A percentile compares a stretch with the other conserved stretches of the same genome.
Conservation (phyloP, 2,113 vertebrate species). For the Dendrocopos noguchii region DNA sequence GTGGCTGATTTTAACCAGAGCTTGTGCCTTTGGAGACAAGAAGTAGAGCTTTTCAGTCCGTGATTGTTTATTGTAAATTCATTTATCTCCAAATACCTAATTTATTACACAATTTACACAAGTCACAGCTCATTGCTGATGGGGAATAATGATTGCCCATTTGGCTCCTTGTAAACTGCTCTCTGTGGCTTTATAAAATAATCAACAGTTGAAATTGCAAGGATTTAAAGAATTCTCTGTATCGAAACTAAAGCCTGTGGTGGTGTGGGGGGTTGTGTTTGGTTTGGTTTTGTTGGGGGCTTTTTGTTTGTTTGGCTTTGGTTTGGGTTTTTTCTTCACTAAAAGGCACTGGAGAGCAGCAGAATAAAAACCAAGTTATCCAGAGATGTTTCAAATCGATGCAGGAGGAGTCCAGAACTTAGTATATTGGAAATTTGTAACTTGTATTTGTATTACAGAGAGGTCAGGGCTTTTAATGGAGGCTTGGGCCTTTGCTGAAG, state of each 20-base stretch:
- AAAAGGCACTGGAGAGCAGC: neutral
- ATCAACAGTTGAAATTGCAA: slow-evolving; percentile 42
- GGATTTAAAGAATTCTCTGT: slow-evolving; percentile 49
- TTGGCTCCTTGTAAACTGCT: slow-evolving; percentile 65
- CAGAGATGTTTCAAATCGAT: slow-evolving; percentile 16
- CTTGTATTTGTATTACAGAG: neutral
- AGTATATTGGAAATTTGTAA: neutral
- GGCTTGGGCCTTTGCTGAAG: neutral
- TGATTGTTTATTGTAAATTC: slow-evolving; percentile 73
- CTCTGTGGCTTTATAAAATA: slow-evolving; percentile 65
- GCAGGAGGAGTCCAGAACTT: neutral
- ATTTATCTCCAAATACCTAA: slow-evolving; percentile 64
- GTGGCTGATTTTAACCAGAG: slow-evolving; percentile 80
- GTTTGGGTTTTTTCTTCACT: neutral
- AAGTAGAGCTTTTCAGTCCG: slow-evolving; percentile 68
- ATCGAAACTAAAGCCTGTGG: neutral
- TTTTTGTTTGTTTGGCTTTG: no score
- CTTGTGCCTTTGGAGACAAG: slow-evolving; percentile 75
- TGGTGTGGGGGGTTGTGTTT: no score
- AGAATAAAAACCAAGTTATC: neutral
- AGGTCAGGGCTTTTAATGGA: neutral
- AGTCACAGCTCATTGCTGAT: slow-evolving; percentile 61
- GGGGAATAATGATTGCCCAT: slow-evolving; percentile 68
- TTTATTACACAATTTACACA: slow-evolving; percentile 68
- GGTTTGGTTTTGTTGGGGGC: no score